Evolutionary conservation across 2,888 invertebrate species (phyloP).

Genomic region (Balanococcus diminutus): DNA sequence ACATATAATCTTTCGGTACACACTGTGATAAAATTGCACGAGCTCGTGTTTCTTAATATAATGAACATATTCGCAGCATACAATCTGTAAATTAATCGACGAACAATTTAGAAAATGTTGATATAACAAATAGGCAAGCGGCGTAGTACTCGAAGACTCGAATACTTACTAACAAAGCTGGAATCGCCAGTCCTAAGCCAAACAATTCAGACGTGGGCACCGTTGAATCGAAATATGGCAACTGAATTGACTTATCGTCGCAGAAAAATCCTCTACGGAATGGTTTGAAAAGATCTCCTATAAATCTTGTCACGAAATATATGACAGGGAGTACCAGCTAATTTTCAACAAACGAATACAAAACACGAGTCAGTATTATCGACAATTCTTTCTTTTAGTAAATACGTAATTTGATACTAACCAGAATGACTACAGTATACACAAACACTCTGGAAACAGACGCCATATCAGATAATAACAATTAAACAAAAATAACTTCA

Average conservation of each 20-base stretch:
- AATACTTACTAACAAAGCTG: not conserved
- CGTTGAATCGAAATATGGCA: slow-evolving; percentile 84
- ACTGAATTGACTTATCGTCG: slow-evolving; percentile 88
- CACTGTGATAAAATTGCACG: slow-evolving; percentile 58
- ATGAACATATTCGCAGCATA: not conserved
- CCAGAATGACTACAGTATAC: too few species aligned
- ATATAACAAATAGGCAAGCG: not conserved
- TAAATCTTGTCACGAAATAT: slow-evolving; percentile 62
- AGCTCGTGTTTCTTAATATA: not conserved
- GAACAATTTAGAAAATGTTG: not conserved
- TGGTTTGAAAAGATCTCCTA: slow-evolving; percentile 64
- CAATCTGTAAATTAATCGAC: not conserved
- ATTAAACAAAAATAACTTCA: too few species aligned
- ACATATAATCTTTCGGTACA: slow-evolving; percentile 76
- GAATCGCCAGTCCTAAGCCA: not conserved
- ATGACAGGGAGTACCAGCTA: too few species aligned
- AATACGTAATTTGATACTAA: too few species aligned
- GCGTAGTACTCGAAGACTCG: not conserved
- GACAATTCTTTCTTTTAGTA: too few species aligned
- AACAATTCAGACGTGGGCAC: slow-evolving; percentile 64
- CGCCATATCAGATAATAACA: too few species aligned
- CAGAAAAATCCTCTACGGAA: slow-evolving; percentile 92
- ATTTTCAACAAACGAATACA: too few species aligned
- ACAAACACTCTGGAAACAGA: too few species aligned
- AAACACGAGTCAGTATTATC: not conserved